Percentiles rank a stretch among this genome's conserved stretches.
Evolutionary conservation across 2,113 vertebrate genomes (phyloP).

Genomic region (Pipa parva): DNA sequence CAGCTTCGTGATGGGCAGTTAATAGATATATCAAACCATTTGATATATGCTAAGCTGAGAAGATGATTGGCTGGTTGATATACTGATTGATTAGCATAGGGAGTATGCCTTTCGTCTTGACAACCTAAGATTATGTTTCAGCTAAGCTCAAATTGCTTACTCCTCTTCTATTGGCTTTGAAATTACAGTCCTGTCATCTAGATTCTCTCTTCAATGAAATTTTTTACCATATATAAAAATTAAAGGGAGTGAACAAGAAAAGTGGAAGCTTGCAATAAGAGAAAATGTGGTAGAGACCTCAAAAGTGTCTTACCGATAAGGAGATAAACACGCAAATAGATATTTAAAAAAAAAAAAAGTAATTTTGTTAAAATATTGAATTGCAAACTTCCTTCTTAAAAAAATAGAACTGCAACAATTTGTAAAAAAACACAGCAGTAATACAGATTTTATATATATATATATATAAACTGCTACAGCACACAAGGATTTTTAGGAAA

Average conservation of each 20-base stretch:
- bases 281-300: conserved; percentile 72
- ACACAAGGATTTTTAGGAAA: too few relatives aligned
- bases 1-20: conserved; percentile 85
- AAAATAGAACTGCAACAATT: too few relatives aligned
- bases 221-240: conserved; percentile 98
- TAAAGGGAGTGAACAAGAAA: conserved; percentile 71
- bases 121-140: conserved; percentile 95
- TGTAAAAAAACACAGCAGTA: too few relatives aligned
- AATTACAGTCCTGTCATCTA: conserved; percentile 99
- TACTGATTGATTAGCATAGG: conserved; percentile 97
- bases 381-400: too few relatives aligned
- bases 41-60: conserved; percentile 91
- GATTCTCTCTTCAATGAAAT: conserved; percentile 89
- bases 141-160: conserved; percentile 93
- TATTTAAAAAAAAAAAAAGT: too few relatives aligned
- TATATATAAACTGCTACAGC: too few relatives aligned
- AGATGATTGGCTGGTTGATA: conserved; percentile 87
- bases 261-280: conserved; percentile 65
- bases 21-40: conserved; percentile 97
- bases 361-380: too few relatives aligned
- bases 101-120: conserved; percentile 92
- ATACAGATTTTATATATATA: too few relatives aligned
- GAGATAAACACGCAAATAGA: too few relatives aligned
- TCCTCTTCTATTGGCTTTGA: conserved; percentile 87
- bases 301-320: conserved; percentile 56